Conservation (phyloP, 2,113 vertebrate species). For the Potamarius usumacintae region DNA sequence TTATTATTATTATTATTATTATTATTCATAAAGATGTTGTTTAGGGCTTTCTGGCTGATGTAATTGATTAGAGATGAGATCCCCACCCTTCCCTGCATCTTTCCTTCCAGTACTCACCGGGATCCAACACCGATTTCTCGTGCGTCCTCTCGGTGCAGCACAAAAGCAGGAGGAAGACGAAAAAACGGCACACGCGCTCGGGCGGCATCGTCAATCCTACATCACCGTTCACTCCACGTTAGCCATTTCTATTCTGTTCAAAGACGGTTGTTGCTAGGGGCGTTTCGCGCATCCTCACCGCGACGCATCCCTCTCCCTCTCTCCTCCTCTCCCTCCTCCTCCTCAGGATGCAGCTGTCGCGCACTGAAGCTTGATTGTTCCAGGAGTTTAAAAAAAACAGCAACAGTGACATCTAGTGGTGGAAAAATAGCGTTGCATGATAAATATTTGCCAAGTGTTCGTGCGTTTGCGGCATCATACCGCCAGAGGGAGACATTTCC, state of each 20-base stretch:
- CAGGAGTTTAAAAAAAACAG: too few species aligned
- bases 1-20: background rate
- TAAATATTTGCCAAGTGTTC: background rate
- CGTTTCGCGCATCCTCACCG: conserved; percentile 37
- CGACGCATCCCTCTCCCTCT: conserved; percentile 35
- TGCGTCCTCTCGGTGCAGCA: conserved; percentile 35
- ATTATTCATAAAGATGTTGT: background rate
- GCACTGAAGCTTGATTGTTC: conserved; percentile 30
- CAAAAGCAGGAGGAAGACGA: conserved; percentile 58
- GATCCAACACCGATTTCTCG: conserved; percentile 46
- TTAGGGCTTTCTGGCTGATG: background rate
- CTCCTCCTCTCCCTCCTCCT: background rate
- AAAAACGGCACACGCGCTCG: conserved; percentile 57
- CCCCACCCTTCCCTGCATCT: conserved; percentile 23
- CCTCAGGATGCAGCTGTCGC: background rate
- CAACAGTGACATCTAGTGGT: conserved; percentile 24
- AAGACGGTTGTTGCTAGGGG: conserved; percentile 35
- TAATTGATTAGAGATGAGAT: background rate
- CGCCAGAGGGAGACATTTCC: conserved; percentile 18
- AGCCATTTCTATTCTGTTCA: conserved; percentile 42
- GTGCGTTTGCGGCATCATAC: background rate
- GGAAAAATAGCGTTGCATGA: background rate
- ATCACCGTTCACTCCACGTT: conserved; percentile 60
- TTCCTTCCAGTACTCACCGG: conserved; percentile 47
- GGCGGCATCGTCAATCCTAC: conserved; percentile 68